Percentiles rank a stretch among this genome's conserved stretches.
phyloP scores from a whole-genome alignment of 2,888 invertebrate species.

The Itoplectis maculator region DNA sequence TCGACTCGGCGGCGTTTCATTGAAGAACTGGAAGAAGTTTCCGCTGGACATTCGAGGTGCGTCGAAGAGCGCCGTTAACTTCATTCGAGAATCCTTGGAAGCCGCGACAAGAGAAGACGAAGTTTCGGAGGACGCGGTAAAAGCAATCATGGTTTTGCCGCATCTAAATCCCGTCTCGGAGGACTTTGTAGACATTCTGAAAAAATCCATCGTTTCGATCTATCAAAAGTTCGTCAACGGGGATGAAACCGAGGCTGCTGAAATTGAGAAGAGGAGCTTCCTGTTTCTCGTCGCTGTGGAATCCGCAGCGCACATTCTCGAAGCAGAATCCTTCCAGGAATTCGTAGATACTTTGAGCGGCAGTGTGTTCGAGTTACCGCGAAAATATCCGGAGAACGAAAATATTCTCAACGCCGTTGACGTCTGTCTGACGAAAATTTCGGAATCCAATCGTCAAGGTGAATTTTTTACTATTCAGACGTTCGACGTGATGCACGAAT shows the following conservation, averaged over 20 bases:
- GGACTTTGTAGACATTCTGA: slow-evolving; percentile 71
- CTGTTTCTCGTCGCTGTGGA: slow-evolving; percentile 87
- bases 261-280: slow-evolving; percentile 73
- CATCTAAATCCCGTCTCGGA: slow-evolving; percentile 75
- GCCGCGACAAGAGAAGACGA: slow-evolving; percentile 71
- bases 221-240: slow-evolving; percentile 70
- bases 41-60: slow-evolving; percentile 85
- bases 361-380: slow-evolving; percentile 72
- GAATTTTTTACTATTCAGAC: slow-evolving; percentile 73
- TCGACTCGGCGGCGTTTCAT: slow-evolving; percentile 87
- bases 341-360: slow-evolving; percentile 78
- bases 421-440: slow-evolving; percentile 74
- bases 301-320: slow-evolving; percentile 86
- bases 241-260: slow-evolving; percentile 42
- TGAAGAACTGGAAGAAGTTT: slow-evolving; percentile 89
- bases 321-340: slow-evolving; percentile 85
- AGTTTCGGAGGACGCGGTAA: slow-evolving; percentile 74
- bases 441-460: slow-evolving; percentile 67
- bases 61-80: slow-evolving; percentile 71
- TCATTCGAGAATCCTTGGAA: slow-evolving; percentile 71
- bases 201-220: slow-evolving; percentile 68
- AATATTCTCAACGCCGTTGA: slow-evolving; percentile 77
- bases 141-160: slow-evolving; percentile 78
- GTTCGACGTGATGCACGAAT: slow-evolving; percentile 74
- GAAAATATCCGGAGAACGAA: slow-evolving; percentile 72